A percentile compares a stretch with the other conserved stretches of the same genome.
phyloP scores from a whole-genome alignment of 2,888 invertebrate genomes.

The Caenorhabditis sp. region DNA sequence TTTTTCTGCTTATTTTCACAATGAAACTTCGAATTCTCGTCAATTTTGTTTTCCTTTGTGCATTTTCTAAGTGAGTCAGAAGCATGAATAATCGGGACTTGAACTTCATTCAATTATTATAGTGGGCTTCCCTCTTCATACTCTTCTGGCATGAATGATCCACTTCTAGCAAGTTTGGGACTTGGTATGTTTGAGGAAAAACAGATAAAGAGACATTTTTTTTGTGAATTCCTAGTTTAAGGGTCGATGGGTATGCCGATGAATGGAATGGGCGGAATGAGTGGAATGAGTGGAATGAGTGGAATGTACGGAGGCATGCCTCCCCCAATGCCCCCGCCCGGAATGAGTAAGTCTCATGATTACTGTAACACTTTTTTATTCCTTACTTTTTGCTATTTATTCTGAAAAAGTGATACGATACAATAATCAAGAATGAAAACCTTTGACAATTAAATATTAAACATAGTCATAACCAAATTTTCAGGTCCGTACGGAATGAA shows the following conservation, averaged over 20 bases:
- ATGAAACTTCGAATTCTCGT: background rate
- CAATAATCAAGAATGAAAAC: too few relatives aligned
- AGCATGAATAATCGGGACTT: too few relatives aligned
- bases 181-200: too few relatives aligned
- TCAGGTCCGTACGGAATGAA: slow-evolving; percentile 57
- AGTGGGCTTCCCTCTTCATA: slow-evolving; percentile 48
- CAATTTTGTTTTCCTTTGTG: background rate
- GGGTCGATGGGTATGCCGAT: slow-evolving; percentile 56
- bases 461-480: too few relatives aligned
- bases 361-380: background rate
- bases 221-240: slow-evolving; percentile 11
- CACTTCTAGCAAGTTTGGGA: slow-evolving; percentile 42
- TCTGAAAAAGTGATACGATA: too few relatives aligned
- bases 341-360: slow-evolving; percentile 34
- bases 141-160: slow-evolving; percentile 37
- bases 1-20: slow-evolving; percentile 5
- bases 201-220: too few relatives aligned
- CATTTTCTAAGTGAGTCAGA: too few relatives aligned
- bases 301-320: slow-evolving; percentile 65
- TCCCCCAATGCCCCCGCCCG: slow-evolving; percentile 60
- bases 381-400: too few relatives aligned
- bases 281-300: slow-evolving; percentile 47
- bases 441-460: too few relatives aligned
- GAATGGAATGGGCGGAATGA: slow-evolving; percentile 51
- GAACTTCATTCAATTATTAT: too few relatives aligned